These are phyloP conservation scores for Parauchenoglanis punctatus DNA, from an alignment of 2,797 vertebrate species.

Conservation along the genomic window DNA sequence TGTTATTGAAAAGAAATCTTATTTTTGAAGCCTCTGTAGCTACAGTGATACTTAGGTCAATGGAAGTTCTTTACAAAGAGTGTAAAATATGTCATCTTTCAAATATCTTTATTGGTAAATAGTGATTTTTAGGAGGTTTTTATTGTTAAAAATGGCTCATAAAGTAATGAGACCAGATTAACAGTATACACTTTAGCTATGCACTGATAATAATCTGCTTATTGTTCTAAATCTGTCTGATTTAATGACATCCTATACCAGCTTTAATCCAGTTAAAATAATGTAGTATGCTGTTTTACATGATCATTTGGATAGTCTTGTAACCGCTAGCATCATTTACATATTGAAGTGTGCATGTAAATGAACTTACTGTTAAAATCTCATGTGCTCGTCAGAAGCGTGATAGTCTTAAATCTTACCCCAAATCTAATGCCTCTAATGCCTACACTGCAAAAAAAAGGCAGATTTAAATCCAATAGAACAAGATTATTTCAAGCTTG, in stretches of 20 bases:
- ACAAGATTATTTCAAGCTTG: too few species aligned
- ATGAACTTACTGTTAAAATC: background rate
- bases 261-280: background rate
- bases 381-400: background rate
- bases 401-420: background rate
- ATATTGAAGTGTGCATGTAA: background rate
- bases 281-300: background rate
- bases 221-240: background rate
- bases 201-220: background rate
- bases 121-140: too few species aligned
- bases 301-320: background rate
- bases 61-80: too few species aligned
- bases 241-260: background rate
- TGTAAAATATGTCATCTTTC: too few species aligned
- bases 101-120: too few species aligned
- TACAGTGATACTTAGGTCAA: too few species aligned
- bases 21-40: too few species aligned
- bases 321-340: background rate
- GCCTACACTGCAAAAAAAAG: too few species aligned
- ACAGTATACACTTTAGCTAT: background rate
- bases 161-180: background rate
- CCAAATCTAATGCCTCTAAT: too few species aligned
- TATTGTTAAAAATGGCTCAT: too few species aligned
- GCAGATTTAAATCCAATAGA: too few species aligned
- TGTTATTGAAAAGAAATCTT: too few species aligned